Conservation (phyloP, 2,797 vertebrate genomes). For the Sebastolobus alascanus region DNA sequence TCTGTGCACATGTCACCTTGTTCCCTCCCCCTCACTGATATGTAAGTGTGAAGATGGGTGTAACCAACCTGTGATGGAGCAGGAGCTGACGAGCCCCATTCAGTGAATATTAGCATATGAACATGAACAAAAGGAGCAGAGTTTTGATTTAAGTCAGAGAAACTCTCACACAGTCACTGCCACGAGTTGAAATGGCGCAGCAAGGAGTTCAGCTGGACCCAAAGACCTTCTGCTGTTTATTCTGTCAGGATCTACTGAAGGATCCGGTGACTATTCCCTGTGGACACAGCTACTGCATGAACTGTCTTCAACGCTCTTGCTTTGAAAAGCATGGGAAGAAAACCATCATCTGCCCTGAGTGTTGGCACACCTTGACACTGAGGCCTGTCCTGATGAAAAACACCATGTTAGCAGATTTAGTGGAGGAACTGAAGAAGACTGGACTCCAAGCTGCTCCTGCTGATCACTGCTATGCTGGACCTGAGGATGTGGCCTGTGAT, state of each 20-base stretch:
- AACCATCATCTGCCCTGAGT: not conserved
- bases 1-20: no score
- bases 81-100: no score
- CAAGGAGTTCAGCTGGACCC: not conserved
- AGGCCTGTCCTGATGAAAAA: not conserved
- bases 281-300: slow-evolving; percentile 1
- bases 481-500: not conserved
- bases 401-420: not conserved
- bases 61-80: no score
- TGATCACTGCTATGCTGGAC: not conserved
- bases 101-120: no score
- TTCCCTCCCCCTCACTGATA: no score
- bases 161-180: no score
- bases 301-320: no score
- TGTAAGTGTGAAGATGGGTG: no score
- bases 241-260: slow-evolving; percentile 26
- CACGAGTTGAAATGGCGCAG: no score
- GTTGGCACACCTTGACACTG: not conserved
- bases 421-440: not conserved
- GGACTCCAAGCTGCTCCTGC: not conserved
- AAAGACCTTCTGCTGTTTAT: not conserved
- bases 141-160: no score
- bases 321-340: no score
- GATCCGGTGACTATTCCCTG: slow-evolving; percentile 5
- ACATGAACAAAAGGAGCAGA: no score